Evolutionary conservation across 2,888 invertebrate genomes (phyloP), one percentile per base, ranked within the genome.

Genomic region (Archips crataeganus): DNA sequence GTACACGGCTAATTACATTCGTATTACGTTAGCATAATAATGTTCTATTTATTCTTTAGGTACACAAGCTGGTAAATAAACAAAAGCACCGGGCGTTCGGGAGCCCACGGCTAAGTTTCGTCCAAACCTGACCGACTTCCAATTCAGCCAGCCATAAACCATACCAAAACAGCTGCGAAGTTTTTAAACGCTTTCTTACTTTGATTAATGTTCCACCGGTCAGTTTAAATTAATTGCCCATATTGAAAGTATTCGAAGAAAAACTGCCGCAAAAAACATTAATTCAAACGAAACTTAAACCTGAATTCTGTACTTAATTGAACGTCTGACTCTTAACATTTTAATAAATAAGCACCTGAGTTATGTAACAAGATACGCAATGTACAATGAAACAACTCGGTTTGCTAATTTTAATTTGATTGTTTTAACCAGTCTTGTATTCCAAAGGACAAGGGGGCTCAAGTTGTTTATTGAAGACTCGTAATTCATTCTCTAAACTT

Each of bases 171-270:
- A 77, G 76, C 69, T 63, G 49, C 65, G 59, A 82, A 81, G 76
- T 84, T 84, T 81, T 80, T 76, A 80, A 85, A 81, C 76, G 77
- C 75, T 80, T 81, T 78, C 78, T 77, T 63, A 69, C 77, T 78
- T 81, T 84, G 80, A 83, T 83, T 81, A 83, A 83, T 83, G 80
- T 78, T 80, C 75, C 74, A 62, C 75, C 74, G 65, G 54, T 65
- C 65, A 70, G 65, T 45, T 70, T 74, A 45, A 51, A 70, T 70
- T 51, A 70, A 74, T 47, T 51, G 63, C 32, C 47, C 6, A 45
- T n/a, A 69, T 60, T 60, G 60, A 72, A 68, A n/a, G 61, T 60
- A 39, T 34, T 3, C 8, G 2, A 32, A 13, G 47, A 39, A 36
- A 11, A 32, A 62, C 15, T n/a, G n/a, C 59, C 23, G 51, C 32